phyloP scores from a whole-genome alignment of 2,888 invertebrate genomes.

The Calliphora vomitoria region DNA sequence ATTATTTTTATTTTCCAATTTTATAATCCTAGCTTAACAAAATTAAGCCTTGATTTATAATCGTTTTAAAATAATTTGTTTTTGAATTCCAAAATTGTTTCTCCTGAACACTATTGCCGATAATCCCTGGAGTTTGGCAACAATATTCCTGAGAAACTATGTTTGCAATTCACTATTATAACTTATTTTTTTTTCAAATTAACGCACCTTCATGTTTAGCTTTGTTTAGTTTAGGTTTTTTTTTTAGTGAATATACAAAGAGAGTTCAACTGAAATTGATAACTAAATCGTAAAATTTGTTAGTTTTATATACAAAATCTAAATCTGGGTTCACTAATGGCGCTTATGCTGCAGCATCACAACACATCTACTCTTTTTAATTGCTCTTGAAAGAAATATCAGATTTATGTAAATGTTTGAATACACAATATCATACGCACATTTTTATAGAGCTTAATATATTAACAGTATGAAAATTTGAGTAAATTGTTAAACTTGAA shows the following conservation, averaged over 20 bases:
- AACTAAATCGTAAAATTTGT: not conserved
- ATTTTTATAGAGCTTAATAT: not conserved
- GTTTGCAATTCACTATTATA: not conserved
- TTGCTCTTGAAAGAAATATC: not conserved
- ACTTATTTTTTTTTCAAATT: not conserved
- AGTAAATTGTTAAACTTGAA: not conserved
- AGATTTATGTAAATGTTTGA: not conserved
- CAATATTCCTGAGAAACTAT: not conserved
- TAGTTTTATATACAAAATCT: slow-evolving; percentile 58
- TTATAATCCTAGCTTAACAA: not conserved
- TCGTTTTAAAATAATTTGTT: not conserved
- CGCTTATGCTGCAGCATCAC: not conserved
- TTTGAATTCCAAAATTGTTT: not conserved
- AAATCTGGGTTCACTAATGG: not conserved
- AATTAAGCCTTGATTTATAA: not conserved
- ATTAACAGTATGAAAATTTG: not conserved
- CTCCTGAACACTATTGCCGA: not conserved
- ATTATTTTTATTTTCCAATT: not conserved
- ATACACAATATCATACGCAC: not conserved
- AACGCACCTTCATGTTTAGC: slow-evolving; percentile 67
- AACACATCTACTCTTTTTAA: not conserved
- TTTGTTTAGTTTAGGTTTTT: slow-evolving; percentile 26
- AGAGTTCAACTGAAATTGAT: slow-evolving; percentile 61
- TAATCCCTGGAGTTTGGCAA: slow-evolving; percentile 55
- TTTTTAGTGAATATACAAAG: slow-evolving; percentile 48